Base-by-base conservation (phyloP, 2,797 vertebrate species). In the Pyrocephalus nanus region DNA sequence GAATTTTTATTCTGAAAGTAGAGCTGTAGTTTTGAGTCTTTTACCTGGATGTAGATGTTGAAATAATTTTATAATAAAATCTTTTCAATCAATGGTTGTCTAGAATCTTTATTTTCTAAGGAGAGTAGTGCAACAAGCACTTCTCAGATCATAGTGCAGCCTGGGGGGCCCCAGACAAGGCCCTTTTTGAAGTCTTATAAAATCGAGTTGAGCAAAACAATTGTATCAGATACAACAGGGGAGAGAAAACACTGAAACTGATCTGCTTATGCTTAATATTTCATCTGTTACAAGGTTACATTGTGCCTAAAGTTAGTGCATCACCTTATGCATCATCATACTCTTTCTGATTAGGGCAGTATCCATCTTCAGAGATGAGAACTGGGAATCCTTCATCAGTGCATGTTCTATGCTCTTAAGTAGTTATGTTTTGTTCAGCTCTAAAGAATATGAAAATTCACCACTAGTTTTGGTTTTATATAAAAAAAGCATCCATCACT, bases 1-100 rank as follows among this genome's bases (percentile, higher is more conserved):
- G n/a, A 83, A 23, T 61, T 90, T 72, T 78, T 94, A 62, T 77
- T 90, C 67, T 90, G 60, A 51, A 88, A 91, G 25, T 43, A 74
- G 29, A 88, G 20, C 12, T 80, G 20, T 66, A 25, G 10, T 81
- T 90, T 82, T 61, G 90, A 92, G 25, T 60, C 43, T 95, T 92
- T 78, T 86, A 79, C 34, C 79, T 87, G 64, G 66, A 77, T 88
- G 50, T 85, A 51, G 73, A 90, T 82, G 38, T 78, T 86, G 12
- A 81, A 74, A 88, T 74, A 82, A 71, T 94, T 97, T 97, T 96
- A 32, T 95, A 96, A 96, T 97, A 96, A 97, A 93, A 78, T 67
- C 3, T 82, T 89, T 32, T 65, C 57, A 90, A 58, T 65, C 61
- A 88, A 51, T 57, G 3, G 3, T 62, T 67, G 25, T 53, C 38